phyloP scores from a whole-genome alignment of 2,113 vertebrate species.

The Dolichotis patagonum region DNA sequence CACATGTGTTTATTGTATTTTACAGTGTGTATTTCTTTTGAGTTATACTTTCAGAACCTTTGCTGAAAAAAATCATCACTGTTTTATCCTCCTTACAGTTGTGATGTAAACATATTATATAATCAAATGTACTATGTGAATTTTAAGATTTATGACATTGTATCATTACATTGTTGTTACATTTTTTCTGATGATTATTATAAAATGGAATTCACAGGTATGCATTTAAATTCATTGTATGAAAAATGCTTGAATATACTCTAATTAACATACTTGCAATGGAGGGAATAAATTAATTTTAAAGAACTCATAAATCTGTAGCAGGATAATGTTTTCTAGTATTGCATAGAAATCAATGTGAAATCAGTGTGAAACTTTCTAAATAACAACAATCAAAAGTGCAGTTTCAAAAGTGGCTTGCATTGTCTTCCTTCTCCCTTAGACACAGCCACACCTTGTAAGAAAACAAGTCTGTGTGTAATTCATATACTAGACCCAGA shows the following conservation, averaged over 20 bases:
- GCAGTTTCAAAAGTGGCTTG: slow-evolving; percentile 30
- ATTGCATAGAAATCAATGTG: background rate
- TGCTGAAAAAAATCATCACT: background rate
- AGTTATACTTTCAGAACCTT: background rate
- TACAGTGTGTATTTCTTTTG: background rate
- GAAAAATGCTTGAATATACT: background rate
- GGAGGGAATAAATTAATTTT: background rate
- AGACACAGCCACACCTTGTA: slow-evolving; percentile 41
- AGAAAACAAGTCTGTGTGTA: slow-evolving; percentile 57
- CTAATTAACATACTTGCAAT: background rate
- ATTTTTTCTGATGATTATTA: background rate
- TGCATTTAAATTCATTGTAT: background rate
- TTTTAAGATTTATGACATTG: background rate
- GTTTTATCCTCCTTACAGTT: background rate
- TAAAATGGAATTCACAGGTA: background rate
- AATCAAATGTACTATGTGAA: background rate
- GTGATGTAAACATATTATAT: background rate
- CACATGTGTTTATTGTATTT: background rate
- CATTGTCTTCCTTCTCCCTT: slow-evolving; percentile 56
- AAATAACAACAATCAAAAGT: background rate
- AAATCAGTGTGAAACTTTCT: background rate
- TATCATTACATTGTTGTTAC: background rate
- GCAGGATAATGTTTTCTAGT: background rate
- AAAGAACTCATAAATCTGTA: background rate
- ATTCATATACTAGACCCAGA: slow-evolving; percentile 76